Base-by-base conservation (phyloP, 2,113 vertebrate species). In the Megaleporinus macrocephalus region DNA sequence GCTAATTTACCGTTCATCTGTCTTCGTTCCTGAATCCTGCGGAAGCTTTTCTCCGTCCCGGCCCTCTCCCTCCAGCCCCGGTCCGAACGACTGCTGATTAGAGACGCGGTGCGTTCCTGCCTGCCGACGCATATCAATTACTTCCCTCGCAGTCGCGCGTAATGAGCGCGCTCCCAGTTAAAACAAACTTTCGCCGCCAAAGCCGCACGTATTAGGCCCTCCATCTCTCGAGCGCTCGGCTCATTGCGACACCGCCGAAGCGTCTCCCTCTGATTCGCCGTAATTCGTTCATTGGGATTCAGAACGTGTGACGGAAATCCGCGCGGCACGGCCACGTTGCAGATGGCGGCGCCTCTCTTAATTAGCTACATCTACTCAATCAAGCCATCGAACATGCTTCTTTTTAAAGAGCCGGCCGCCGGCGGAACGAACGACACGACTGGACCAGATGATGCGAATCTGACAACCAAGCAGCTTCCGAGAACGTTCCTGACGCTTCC, bases 1-100 rank as follows among this genome's bases (percentile, higher is more conserved):
- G 68, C 84, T 88, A 88, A 88, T 88, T 87, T 86, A 82, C 65
- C 77, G 72, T 82, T 88, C 86, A 80, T 88, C 88, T 87, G 85
- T 83, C 82, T 87, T 78, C 44, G 55, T 24, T 36, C 65, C 82
- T 72, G 65, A 57, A 73, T 83, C 72, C 73, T 49, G 33, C 72
- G 73, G 76, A 73, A 79, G 36, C 76, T 53, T 59, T 49, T 9
- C 74, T 53, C 65, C 30, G 33, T 69, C 70, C 62, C 65, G 44
- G 26, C 33, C 62, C 12, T 27, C 77, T 73, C 51, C 18, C 26
- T 49, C 29, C 15, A 1, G 14, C 71, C 55, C n/a, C 73, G 6
- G 75, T 62, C 66, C 73, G 73, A 81, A 81, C 27, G 78, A 12
- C 51, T 36, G 55, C 80, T 82, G 71, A 86, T 84, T 73, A 82